phyloP scores from a whole-genome alignment of 2,797 vertebrate species.

The Odontamblyopus lacepedii region DNA sequence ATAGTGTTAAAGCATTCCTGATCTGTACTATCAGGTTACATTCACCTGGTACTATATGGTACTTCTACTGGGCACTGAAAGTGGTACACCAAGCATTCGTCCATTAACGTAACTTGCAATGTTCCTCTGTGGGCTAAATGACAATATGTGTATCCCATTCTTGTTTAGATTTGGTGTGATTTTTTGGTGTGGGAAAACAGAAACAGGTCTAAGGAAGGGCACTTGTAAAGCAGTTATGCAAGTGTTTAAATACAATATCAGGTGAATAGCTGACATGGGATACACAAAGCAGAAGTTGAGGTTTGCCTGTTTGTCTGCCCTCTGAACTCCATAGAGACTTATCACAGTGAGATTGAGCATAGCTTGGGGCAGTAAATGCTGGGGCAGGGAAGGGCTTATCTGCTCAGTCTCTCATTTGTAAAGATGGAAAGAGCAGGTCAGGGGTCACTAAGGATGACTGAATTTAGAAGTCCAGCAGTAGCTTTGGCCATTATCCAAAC shows the following conservation, averaged over 20 bases:
- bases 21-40: no score
- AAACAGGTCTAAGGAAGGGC: constrained; percentile 43
- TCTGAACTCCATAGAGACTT: constrained; percentile 75
- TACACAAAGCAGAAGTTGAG: constrained; percentile 68
- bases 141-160: constrained; percentile 47
- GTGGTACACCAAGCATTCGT: no score
- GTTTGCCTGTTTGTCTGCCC: constrained; percentile 71
- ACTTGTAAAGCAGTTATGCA: constrained; percentile 71
- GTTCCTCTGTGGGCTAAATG: constrained; percentile 45
- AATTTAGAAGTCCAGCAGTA: constrained; percentile 76
- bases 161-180: constrained; percentile 12
- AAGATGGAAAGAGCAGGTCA: constrained; percentile 79
- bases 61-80: no score
- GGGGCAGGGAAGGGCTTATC: constrained; percentile 73
- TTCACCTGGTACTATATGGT: no score
- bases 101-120: constrained; percentile 7
- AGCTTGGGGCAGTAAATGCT: constrained; percentile 69
- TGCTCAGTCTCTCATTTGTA: constrained; percentile 76
- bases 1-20: no score
- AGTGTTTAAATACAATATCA: constrained; percentile 64
- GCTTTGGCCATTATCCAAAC: constrained; percentile 75
- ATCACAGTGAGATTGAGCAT: constrained; percentile 71
- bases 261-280: constrained; percentile 62
- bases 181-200: constrained; percentile 35
- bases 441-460: constrained; percentile 75